A percentile compares a stretch with the other conserved stretches of the same genome.
These are phyloP conservation scores for Imbricaverruca yamaguchii DNA, from an alignment of 2,888 invertebrate genomes.

Conservation along the genomic window DNA sequence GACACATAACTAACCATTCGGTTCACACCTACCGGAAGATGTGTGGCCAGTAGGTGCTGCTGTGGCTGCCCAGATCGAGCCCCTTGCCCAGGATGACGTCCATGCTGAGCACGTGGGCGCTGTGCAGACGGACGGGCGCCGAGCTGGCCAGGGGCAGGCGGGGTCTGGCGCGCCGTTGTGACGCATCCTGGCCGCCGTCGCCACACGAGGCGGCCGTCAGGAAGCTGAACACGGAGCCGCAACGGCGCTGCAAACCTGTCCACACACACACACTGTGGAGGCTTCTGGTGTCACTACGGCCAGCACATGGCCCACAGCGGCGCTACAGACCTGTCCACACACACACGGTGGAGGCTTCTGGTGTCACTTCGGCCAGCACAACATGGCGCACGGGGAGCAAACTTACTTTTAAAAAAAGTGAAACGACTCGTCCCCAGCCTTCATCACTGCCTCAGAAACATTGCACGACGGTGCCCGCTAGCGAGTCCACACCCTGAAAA, in stretches of 20 bases:
- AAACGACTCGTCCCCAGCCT: too few species aligned
- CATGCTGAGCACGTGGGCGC: constrained; percentile 84
- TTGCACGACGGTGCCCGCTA: too few species aligned
- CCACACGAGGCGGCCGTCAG: constrained; percentile 73
- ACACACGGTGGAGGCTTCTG: too few species aligned
- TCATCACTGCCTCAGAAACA: too few species aligned
- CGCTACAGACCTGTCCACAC: too few species aligned
- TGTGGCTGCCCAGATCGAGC: constrained; percentile 83
- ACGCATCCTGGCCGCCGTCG: constrained; percentile 45
- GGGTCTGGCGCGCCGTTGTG: constrained; percentile 31
- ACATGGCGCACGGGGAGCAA: too few species aligned
- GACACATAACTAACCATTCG: too few species aligned
- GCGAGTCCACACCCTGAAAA: too few species aligned
- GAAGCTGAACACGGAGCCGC: constrained; percentile 79
- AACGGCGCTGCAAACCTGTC: constrained; percentile 72
- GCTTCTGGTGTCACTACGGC: too few species aligned
- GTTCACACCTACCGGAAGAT: constrained; percentile 59
- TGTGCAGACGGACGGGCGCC: constrained; percentile 54
- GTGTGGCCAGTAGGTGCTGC: constrained; percentile 91
- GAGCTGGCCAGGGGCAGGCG: constrained; percentile 33
- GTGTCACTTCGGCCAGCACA: too few species aligned
- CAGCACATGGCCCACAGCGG: too few species aligned
- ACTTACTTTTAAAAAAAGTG: too few species aligned
- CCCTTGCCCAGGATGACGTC: constrained; percentile 83
- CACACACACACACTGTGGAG: background rate